Base-by-base conservation (phyloP, 2,113 vertebrate species). In the Prietella phreatophila region DNA sequence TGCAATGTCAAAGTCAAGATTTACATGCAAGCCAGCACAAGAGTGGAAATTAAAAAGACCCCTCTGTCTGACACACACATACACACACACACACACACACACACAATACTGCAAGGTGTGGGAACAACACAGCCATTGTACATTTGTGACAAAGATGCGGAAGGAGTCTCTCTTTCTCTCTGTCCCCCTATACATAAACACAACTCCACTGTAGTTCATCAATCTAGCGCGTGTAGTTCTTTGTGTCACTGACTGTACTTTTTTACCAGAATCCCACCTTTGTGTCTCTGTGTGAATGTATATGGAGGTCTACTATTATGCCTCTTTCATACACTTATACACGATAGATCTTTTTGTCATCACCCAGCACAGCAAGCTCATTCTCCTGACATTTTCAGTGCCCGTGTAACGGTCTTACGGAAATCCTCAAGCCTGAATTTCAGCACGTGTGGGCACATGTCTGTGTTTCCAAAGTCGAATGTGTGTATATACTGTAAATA, bases 391-490 rank as follows among this genome's bases (percentile, higher is more conserved):
- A 91, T 87, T 89, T 91, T 94, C 93, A 93, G 92, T 92, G 86
- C 84, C 82, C 91, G 7, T 89, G 85, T 94, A 94, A 94, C 93
- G 90, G 90, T 89, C 92, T 95, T 95, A 95, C 79, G 80, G 87
- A 92, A 95, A 95, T 95, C 94, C 94, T 90, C 89, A 93, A 89
- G 93, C 91, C 81, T 79, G 84, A 85, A 63, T 94, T 95, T 93
- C 15, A 33, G 2, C 60, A 30, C 65, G 55, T 88, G 53, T 65
- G 82, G 19, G 36, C 71, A 67, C 71, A 86, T 30, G 60, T 76
- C 50, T 85, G 63, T 15, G 25, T 83, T 80, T 79, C 33, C 30
- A 17, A 30, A 36, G 36, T 5, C 76, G 80, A 56, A 56, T 56
- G 4, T 84, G 63, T 71, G 14, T 86, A 65, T 65, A 47, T 65